Percentiles rank a stretch among this genome's conserved stretches.
Conservation (phyloP, 2,113 vertebrate species). For the Ctenomys sociabilis region DNA sequence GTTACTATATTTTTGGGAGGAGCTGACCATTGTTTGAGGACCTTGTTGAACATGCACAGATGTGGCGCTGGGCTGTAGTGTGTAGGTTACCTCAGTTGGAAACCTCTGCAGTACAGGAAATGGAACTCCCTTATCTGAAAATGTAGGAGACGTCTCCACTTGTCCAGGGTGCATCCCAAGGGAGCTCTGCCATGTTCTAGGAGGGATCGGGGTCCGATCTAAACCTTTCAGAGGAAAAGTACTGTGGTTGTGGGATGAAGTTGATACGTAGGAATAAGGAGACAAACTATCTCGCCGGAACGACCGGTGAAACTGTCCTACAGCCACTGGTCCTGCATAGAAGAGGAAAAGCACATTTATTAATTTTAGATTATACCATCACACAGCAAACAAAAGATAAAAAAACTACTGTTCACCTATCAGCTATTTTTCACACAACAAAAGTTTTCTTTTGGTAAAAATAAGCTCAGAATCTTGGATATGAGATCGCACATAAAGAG, state of each 20-base stretch:
- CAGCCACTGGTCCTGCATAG: conserved; percentile 79
- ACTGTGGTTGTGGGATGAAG: conserved; percentile 78
- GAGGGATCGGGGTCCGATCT: conserved; percentile 83
- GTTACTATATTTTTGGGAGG: conserved; percentile 77
- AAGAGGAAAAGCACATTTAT: conserved; percentile 68
- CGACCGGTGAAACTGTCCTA: conserved; percentile 80
- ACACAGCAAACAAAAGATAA: background rate
- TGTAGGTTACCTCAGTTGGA: conserved; percentile 78
- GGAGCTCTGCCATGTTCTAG: conserved; percentile 82
- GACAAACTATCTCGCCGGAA: conserved; percentile 77
- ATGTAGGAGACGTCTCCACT: conserved; percentile 80
- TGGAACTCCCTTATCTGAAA: conserved; percentile 82
- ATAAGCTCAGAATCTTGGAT: conserved; percentile 51
- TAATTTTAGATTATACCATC: conserved; percentile 13
- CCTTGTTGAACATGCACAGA: conserved; percentile 81
- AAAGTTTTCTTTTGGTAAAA: conserved; percentile 56
- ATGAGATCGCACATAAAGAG: conserved; percentile 42
- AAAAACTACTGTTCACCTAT: background rate
- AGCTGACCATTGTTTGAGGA: conserved; percentile 68
- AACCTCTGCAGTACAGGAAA: conserved; percentile 80
- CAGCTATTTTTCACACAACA: conserved; percentile 55
- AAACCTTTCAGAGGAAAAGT: conserved; percentile 75
- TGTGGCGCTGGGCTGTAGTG: conserved; percentile 79
- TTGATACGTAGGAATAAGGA: conserved; percentile 80
- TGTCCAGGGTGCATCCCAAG: conserved; percentile 82